Evolutionary conservation across 2,888 invertebrate species (phyloP).

Genomic region (Plebejus argus): DNA sequence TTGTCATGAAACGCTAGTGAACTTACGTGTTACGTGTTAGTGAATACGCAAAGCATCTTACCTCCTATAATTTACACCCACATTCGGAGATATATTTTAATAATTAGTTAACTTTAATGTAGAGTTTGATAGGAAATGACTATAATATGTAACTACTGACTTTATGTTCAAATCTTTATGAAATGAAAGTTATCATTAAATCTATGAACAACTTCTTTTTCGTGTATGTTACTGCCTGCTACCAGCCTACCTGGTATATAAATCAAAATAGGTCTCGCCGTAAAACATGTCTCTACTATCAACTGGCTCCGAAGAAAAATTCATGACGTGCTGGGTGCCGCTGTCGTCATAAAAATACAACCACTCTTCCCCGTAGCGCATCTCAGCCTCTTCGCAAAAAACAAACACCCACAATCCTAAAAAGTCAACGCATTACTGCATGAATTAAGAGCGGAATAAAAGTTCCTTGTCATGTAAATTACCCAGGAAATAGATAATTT

Average conservation of each 20-base stretch:
- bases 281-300: conserved; percentile 53
- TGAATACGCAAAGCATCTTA: too few relatives aligned
- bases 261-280: conserved; percentile 69
- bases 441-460: background rate
- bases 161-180: too few relatives aligned
- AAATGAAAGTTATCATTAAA: too few relatives aligned
- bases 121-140: too few relatives aligned
- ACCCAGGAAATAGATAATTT: background rate
- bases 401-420: conserved; percentile 23
- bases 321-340: conserved; percentile 60
- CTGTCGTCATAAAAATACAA: conserved; percentile 70
- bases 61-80: too few relatives aligned
- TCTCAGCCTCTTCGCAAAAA: conserved; percentile 47
- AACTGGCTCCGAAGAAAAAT: conserved; percentile 61
- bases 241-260: conserved; percentile 66
- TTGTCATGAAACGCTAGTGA: background rate
- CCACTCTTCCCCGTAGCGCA: conserved; percentile 70
- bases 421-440: conserved; percentile 26
- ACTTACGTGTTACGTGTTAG: too few relatives aligned
- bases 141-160: too few relatives aligned
- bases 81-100: too few relatives aligned
- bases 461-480: background rate
- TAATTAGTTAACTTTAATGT: too few relatives aligned
- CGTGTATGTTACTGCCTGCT: background rate
- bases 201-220: too few relatives aligned